phyloP scores from a whole-genome alignment of 2,113 vertebrate species.

The Orthonyx spaldingii region DNA sequence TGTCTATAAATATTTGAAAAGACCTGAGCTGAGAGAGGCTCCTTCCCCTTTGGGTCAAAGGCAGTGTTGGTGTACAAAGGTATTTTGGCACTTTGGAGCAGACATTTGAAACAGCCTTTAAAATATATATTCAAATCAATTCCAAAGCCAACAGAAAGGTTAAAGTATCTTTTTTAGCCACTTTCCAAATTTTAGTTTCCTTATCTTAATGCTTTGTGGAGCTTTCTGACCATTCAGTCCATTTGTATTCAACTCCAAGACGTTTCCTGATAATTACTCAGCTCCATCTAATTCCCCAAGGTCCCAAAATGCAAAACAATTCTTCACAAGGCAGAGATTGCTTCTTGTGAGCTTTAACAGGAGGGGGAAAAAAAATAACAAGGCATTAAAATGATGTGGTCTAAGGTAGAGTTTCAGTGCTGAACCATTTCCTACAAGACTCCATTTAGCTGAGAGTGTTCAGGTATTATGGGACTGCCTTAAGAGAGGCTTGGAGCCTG shows the following conservation, averaged over 20 bases:
- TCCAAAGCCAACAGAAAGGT: conserved; percentile 39
- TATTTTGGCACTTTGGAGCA: conserved; percentile 24
- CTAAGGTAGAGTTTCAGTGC: background rate
- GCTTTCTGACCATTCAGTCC: conserved; percentile 29
- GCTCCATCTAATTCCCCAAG: conserved; percentile 40
- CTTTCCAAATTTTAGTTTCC: conserved; percentile 29
- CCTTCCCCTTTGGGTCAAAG: conserved; percentile 21
- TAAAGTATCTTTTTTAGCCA: background rate
- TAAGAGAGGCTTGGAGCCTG: background rate
- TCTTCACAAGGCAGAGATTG: conserved; percentile 47
- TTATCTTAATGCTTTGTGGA: conserved; percentile 44
- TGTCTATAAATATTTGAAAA: conserved; percentile 52
- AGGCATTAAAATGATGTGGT: conserved; percentile 17
- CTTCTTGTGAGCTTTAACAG: conserved; percentile 45
- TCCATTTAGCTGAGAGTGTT: background rate
- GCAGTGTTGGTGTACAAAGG: conserved; percentile 27
- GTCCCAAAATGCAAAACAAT: conserved; percentile 63
- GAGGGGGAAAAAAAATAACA: background rate
- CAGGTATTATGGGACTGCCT: background rate
- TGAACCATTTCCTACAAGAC: background rate
- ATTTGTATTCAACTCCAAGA: conserved; percentile 41
- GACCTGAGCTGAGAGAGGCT: background rate
- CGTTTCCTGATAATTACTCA: conserved; percentile 60
- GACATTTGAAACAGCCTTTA: background rate
- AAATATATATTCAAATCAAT: conserved; percentile 50